These are phyloP conservation scores for Acanthaster planci DNA, from an alignment of 35 echinoderm and acorn worm species.

Conservation along the genomic window DNA sequence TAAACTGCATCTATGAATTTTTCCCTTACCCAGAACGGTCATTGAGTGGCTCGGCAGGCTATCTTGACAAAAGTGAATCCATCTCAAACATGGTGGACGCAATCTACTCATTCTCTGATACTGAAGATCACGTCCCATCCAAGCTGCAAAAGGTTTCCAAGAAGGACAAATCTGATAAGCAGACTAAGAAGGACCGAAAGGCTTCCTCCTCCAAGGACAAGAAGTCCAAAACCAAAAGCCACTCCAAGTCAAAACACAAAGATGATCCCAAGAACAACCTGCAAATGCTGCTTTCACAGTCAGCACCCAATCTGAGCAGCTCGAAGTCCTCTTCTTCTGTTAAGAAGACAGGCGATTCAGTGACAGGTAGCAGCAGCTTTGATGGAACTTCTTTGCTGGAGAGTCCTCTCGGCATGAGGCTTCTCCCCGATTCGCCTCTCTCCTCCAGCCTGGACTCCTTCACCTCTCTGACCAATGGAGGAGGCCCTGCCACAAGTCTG, in stretches of 20 bases:
- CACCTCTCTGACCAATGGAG: slow-evolving; percentile 1
- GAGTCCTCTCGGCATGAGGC: background rate
- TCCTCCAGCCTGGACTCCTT: slow-evolving; percentile 5
- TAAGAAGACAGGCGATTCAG: background rate
- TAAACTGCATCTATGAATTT: background rate
- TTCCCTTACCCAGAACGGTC: slow-evolving; percentile 12
- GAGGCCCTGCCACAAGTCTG: background rate
- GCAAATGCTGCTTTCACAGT: slow-evolving; percentile 9
- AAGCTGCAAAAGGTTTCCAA: background rate
- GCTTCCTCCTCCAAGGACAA: background rate
- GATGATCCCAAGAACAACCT: background rate
- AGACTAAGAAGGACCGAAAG: background rate
- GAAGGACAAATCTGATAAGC: slow-evolving; percentile 37
- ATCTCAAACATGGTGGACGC: slow-evolving; percentile 21
- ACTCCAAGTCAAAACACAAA: background rate
- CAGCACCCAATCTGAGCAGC: background rate
- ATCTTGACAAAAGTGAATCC: background rate
- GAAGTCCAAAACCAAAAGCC: slow-evolving; percentile 3
- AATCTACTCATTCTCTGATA: slow-evolving; percentile 57
- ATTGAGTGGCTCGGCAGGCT: slow-evolving; percentile 9
- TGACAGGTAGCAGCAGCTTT: background rate
- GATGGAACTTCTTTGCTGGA: background rate
- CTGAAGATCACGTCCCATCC: slow-evolving; percentile 25
- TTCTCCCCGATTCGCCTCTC: slow-evolving; percentile 1
- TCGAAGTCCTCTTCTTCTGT: background rate